These are phyloP conservation scores for Triplophysa dalaica DNA, from an alignment of 2,113 vertebrate genomes.

Conservation along the genomic window DNA sequence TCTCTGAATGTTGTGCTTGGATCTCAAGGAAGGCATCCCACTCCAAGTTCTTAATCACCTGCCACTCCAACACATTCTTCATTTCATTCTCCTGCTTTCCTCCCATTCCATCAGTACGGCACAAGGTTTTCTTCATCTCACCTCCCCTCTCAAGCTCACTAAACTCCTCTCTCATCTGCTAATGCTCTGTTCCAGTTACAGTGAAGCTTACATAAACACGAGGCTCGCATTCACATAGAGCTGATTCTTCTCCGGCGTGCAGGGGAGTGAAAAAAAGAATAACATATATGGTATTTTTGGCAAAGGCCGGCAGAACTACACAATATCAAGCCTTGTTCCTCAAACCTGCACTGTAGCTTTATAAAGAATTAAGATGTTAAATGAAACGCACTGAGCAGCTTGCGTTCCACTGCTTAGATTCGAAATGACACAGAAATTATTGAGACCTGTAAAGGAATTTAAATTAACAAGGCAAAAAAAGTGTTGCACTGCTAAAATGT, in stretches of 20 bases:
- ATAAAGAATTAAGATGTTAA: constrained; percentile 40
- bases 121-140: background rate
- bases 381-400: constrained; percentile 34
- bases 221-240: constrained; percentile 44
- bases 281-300: constrained; percentile 54
- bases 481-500: too few species aligned
- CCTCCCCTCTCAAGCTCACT: background rate
- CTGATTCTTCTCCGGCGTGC: constrained; percentile 45
- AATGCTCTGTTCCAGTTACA: constrained; percentile 10
- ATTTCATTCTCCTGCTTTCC: constrained; percentile 2
- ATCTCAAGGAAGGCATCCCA: constrained; percentile 35
- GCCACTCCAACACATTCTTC: constrained; percentile 45
- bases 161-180: constrained; percentile 3
- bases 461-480: too few species aligned
- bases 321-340: constrained; percentile 53
- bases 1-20: constrained; percentile 49
- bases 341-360: constrained; percentile 47
- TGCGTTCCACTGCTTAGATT: constrained; percentile 15
- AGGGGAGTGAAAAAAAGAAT: constrained; percentile 46
- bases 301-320: constrained; percentile 27
- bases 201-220: constrained; percentile 52
- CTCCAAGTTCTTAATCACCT: constrained; percentile 45
- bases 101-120: background rate
- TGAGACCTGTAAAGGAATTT: too few species aligned
- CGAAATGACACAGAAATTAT: background rate